Evolutionary conservation across 2,797 vertebrate species (phyloP), one percentile per base, ranked within the genome.

Genomic region (Channallabes apus): DNA sequence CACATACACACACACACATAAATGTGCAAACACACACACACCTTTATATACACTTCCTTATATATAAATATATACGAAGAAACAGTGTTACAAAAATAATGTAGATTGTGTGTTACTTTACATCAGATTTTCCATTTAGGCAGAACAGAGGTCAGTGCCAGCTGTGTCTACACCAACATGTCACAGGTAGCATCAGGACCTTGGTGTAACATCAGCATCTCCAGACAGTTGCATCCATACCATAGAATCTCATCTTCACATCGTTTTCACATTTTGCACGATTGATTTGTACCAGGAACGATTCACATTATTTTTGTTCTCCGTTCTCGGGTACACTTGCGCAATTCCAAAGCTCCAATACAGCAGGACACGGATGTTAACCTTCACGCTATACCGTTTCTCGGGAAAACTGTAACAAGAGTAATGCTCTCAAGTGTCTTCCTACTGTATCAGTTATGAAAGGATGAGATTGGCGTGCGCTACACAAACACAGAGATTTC

Each of bases 1-100:
- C 73, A 84, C 84, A 83, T 73, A 84, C 84, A 84, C 38, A 82
- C 17, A 51, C 46, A 12, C 46, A 46, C 46, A n/a, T n/a, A n/a
- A n/a, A n/a, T n/a, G 69, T 20, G 9, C 41, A 46, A 6, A 41
- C 41, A 41, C 41, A 41, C 41, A 51, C 46, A 12, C 46, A 51
- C 46, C 11, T 51, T 51, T 51, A 41, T 56, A 82, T 22, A 24
- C 76, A 32, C 29, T 11, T 35, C 1, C 59, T 65, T 38, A 35
- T 35, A 3, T 35, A 18, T 77, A 46, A 22, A 18, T 77, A 77
- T 75, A 20, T 22, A 58, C 18, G 0, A 56, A 20, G 27, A 1
- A 4, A 11, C 17, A 35, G 17, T 58, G 12, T 32, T 11, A 76
- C 1, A 32, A 58, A 32, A 58, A 58, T 3, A 58, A 32, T 22